Base-by-base conservation (phyloP, 1,140 invertebrate species). In the Ylistrum balloti region DNA sequence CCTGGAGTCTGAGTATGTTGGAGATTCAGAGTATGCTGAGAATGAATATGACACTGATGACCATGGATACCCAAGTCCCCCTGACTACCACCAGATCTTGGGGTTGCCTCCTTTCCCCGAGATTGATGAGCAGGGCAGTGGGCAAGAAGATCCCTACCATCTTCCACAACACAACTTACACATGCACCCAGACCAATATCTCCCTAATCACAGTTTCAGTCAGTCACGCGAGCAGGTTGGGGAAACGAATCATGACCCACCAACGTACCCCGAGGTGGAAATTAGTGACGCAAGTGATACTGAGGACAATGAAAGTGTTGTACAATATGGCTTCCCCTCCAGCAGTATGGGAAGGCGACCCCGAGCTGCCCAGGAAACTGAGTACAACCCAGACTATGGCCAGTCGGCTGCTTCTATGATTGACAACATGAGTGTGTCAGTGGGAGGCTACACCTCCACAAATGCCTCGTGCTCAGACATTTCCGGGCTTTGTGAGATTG, bases 401-500 rank as follows among this genome's bases (percentile, higher is more conserved):
- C 88, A 92, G 0, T 92, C 93, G 22, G 48, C 91, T n/a, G 92
- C 92, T 11, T 94, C 93, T 91, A 96, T 96, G 97, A 94, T 93
- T 88, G 98, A 98, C 96, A 97, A 97, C 90, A 97, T 98, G 96
- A 98, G 98, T 56, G 96, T 98, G 91, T 97, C 98, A 48, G 97
- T 97, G 88, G 97, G 97, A 88, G 97, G 97, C 86, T 97, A 97
- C 85, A 97, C 97, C 9, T 96, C 96, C 22, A 98, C 97, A 91
- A 98, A 96, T 88, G 96, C 95, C 13, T 96, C 96, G 20, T 95
- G 98, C 95, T 98, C 98, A 96, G 98, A 98, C 96, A 97, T 98
- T 88, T 98, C 98, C 33, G 97, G 95, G 74, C 89, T 99, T 38
- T 99, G 98, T 97, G 98, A 99, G 97, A 98, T 99, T 94, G 98